Evolutionary conservation across 1,140 invertebrate species (phyloP).

Genomic region (Bombus sibiricus): DNA sequence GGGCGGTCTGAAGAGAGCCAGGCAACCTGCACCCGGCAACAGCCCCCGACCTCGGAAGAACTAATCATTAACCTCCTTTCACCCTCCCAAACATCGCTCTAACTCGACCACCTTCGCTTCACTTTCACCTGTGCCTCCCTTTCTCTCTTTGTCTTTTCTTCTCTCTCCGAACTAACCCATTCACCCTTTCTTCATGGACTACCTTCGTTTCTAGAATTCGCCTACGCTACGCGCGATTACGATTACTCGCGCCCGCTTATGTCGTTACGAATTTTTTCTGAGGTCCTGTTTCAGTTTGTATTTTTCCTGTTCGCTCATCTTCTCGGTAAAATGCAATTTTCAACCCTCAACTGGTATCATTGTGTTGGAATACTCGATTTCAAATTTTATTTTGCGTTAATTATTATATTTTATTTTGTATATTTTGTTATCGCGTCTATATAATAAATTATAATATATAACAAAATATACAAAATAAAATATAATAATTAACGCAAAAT

Average conservation of each 20-base stretch:
- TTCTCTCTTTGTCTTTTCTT: constrained; percentile 60
- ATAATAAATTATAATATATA: too few species aligned
- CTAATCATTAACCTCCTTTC: constrained; percentile 81
- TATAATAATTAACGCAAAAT: too few species aligned
- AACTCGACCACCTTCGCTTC: constrained; percentile 71
- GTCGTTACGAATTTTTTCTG: constrained; percentile 12
- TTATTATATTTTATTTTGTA: too few species aligned
- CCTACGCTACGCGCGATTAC: constrained; percentile 54
- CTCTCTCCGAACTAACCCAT: constrained; percentile 36
- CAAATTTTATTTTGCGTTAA: too few species aligned
- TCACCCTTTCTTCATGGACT: constrained; percentile 65
- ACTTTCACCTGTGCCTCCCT: constrained; percentile 76
- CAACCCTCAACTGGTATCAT: background rate
- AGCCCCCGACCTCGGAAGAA: constrained; percentile 78
- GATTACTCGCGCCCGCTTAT: constrained; percentile 45
- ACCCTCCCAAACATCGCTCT: constrained; percentile 62
- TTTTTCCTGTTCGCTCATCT: too few species aligned
- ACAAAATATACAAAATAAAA: too few species aligned
- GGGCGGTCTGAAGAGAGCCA: constrained; percentile 59
- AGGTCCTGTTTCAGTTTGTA: constrained; percentile 16
- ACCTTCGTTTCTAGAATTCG: background rate
- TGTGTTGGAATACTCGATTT: too few species aligned
- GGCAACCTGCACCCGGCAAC: constrained; percentile 80
- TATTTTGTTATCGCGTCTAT: too few species aligned
- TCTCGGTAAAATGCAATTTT: background rate